Base-by-base conservation (phyloP, 35 echinoderm and acorn worm genomes). In the Apostichopus parvimensis region DNA sequence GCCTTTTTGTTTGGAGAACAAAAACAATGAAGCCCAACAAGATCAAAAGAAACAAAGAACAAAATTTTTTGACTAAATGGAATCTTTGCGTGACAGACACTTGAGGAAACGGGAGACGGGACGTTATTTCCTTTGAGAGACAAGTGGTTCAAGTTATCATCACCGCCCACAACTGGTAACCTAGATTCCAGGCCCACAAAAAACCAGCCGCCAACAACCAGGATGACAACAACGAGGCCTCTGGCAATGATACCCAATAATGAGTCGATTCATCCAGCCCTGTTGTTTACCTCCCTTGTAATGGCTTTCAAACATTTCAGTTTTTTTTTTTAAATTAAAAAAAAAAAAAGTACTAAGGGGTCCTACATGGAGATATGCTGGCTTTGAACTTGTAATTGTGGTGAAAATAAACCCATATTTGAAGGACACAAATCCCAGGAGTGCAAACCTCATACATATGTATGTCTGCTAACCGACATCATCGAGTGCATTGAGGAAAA, bases 131-230 rank as follows among this genome's bases (percentile, higher is more conserved):
- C 15, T 34, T n/a, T 18, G 55, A 82, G 52, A 82, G 28, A n/a
- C 34, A 82, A 82, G 34, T 82, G 79, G 79, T 53, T 82, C 79
- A 82, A 53, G 79, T 82, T 82, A 53, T 82, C 79, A 82, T 55
- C 79, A 82, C 79, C 52, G n/a, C 79, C 79, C 79, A 82, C 79
- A 82, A 54, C 79, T 82, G 34, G n/a, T 82, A 82, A 82, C 79
- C 79, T 53, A 82, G 79, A 82, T 82, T 55, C 53, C 6, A 8
- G 64, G 64, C 64, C 64, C 64, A 14, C 64, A 68, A 68, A 68
- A 45, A 68, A 10, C 64, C 62, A 17, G 17, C 62, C 62, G 62
- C 9, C 62, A 66, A 17, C 17, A 17, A 17, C 10, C 11, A 11
- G 64, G 9, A 68, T 68, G 64, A 18, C 64, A 68, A 18, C 64